phyloP scores from a whole-genome alignment of 2,797 vertebrate species.

The Chanos chanos region DNA sequence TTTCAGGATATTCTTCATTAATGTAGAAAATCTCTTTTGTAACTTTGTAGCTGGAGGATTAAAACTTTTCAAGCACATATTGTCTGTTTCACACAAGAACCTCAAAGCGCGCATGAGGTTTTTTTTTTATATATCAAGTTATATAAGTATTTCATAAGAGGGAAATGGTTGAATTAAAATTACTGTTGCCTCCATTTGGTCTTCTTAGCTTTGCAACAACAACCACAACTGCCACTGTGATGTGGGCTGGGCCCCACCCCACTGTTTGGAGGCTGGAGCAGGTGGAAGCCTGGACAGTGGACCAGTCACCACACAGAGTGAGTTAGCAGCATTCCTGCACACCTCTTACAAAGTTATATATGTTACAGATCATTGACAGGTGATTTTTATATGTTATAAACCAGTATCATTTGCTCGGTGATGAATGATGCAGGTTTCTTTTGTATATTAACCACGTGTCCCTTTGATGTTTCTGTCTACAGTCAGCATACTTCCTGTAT shows the following conservation, averaged over 20 bases:
- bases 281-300: slow-evolving; percentile 95
- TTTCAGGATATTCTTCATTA: too few relatives aligned
- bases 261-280: slow-evolving; percentile 73
- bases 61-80: too few relatives aligned
- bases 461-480: background rate
- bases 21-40: too few relatives aligned
- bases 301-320: slow-evolving; percentile 74
- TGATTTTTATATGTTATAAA: background rate
- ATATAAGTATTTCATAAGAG: too few relatives aligned
- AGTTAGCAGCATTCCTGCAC: slow-evolving; percentile 24
- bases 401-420: background rate
- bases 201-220: slow-evolving; percentile 72
- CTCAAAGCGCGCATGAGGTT: too few relatives aligned
- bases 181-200: background rate
- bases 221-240: slow-evolving; percentile 93
- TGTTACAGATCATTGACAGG: background rate
- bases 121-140: too few relatives aligned
- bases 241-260: slow-evolving; percentile 86
- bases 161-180: too few relatives aligned
- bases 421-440: background rate
- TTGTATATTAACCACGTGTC: slow-evolving; percentile 3
- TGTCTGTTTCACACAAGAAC: too few relatives aligned
- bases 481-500: slow-evolving; percentile 55
- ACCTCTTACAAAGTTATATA: background rate
- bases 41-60: too few relatives aligned